Evolutionary conservation across 2,888 invertebrate species (phyloP).

Genomic region (Calliopum simillimum): DNA sequence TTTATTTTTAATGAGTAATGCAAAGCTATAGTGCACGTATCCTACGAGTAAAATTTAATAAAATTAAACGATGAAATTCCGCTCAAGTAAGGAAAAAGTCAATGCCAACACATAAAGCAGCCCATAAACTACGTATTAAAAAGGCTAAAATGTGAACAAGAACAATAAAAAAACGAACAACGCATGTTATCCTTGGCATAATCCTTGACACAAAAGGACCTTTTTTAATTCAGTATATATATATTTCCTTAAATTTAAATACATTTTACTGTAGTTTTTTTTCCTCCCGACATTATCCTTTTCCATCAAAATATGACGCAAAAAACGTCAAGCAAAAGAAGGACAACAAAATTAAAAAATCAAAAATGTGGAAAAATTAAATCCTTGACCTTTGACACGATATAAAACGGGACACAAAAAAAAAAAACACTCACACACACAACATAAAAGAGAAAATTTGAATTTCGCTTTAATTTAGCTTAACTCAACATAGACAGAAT

Average conservation of each 20-base stretch:
- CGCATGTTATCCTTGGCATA: too few species aligned
- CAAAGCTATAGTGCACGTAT: not conserved
- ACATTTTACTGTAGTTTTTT: conserved; percentile 7
- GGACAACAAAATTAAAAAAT: conserved; percentile 20
- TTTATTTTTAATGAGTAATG: not conserved
- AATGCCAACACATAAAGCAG: too few species aligned
- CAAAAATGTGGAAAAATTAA: conserved; percentile 23
- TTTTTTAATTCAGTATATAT: too few species aligned
- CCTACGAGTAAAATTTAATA: not conserved
- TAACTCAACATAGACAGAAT: not conserved
- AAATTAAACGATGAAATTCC: not conserved
- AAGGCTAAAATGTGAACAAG: too few species aligned
- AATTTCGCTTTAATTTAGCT: not conserved
- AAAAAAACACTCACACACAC: not conserved
- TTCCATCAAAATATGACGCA: conserved; percentile 5
- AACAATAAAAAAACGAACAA: too few species aligned
- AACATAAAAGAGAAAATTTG: conserved; percentile 3
- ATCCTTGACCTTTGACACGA: conserved; percentile 25
- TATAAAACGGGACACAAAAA: not conserved
- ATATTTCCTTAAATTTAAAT: not conserved
- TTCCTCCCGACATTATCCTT: not conserved
- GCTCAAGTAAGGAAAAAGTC: too few species aligned
- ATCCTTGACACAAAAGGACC: too few species aligned
- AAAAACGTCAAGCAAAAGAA: not conserved
- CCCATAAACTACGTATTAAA: too few species aligned